Base-by-base conservation (phyloP, 2,888 invertebrate genomes). In the Hydraecia micacea region DNA sequence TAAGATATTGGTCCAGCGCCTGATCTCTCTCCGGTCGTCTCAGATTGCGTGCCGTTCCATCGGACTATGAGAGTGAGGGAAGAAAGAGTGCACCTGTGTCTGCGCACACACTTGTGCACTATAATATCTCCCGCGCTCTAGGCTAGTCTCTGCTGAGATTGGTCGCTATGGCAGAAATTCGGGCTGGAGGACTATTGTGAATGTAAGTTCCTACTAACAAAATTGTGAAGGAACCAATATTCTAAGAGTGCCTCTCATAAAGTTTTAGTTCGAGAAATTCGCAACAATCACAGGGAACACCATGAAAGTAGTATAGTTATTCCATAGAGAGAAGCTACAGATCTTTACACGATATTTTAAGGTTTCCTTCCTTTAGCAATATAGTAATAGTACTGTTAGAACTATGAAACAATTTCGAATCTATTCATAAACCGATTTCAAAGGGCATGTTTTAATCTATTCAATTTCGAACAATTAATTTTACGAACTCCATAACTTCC, bases 361-460 rank as follows among this genome's bases (percentile, higher is more conserved):
- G 32, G 13, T 52, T 60, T 32, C n/a, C 36, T 62, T 46, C 13
- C 13, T n/a, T 42, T n/a, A 80, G 0, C 18, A 21, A 46, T 6
- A n/a, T 55, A n/a, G 3, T 55, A 55, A n/a, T 55, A 25, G 25
- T 11, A 55, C 25, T 55, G 11, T n/a, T 55, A 55, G 1, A 55
- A 11, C 5, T 39, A 28, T 28, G 1, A 68, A 72, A 70, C 52
- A n/a, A 70, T 49, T 62, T 36, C 13, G 15, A 67, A 66, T 71
- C 65, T 69, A 73, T 73, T 67, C 11, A 60, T n/a, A 49, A 80
- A 68, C 52, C 32, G 25, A 49, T 80, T 80, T 55, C 18, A 69
- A 80, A 81, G 39, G 39, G 7, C 2, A 32, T 67, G 75, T 71
- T 84, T 68, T 67, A 65, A 86, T 66, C 39, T 32, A 66, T 71